Conservation (phyloP, 2,113 vertebrate species). For the Callaeas wilsoni region DNA sequence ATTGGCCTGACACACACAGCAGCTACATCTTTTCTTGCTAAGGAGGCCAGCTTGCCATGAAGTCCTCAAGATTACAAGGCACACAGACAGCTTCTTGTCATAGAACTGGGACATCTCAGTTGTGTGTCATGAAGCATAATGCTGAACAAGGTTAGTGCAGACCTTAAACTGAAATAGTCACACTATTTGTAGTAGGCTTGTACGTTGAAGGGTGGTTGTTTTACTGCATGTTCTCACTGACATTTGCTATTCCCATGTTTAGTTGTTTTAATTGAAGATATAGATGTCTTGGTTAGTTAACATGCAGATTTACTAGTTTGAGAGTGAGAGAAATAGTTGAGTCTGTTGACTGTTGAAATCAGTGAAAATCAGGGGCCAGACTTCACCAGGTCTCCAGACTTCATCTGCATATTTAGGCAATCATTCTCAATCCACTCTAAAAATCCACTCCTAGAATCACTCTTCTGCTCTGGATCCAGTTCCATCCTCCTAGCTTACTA, state of each 20-base stretch:
- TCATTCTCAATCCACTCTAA: background rate
- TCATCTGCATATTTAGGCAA: background rate
- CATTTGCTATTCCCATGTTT: background rate
- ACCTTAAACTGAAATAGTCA: background rate
- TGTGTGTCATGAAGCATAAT: accelerated
- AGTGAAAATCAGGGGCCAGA: background rate
- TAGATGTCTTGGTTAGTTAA: background rate
- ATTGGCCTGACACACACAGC: background rate
- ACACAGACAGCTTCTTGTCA: background rate
- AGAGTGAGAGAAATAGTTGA: background rate
- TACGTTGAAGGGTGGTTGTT: background rate
- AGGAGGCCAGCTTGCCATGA: background rate
- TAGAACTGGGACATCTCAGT: background rate
- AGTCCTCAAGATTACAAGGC: background rate
- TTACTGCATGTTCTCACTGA: background rate
- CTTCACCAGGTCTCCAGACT: background rate
- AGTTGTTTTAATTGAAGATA: background rate
- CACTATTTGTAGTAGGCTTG: background rate
- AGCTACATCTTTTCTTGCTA: background rate
- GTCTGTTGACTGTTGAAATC: background rate
- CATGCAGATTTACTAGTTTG: background rate
- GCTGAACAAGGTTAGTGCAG: background rate
- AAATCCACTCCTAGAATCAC: background rate
- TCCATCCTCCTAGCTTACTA: background rate
- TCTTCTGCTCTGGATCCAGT: background rate